Evolutionary conservation across 1,140 invertebrate species (phyloP).

Genomic region (Helicoverpa zea): DNA sequence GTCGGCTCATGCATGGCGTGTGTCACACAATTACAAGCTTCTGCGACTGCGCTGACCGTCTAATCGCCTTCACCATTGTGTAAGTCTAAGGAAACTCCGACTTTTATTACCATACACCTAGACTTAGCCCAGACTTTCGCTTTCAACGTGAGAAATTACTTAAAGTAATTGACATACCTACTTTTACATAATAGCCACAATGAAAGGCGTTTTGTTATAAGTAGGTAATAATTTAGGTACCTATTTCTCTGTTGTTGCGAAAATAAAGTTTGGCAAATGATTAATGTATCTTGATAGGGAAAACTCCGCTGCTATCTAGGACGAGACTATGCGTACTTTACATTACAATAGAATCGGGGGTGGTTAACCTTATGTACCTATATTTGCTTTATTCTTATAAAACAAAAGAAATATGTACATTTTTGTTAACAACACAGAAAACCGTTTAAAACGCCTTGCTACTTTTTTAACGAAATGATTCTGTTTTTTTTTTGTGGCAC

Average conservation of each 20-base stretch:
- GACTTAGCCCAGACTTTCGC: slow-evolving; percentile 20
- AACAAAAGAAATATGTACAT: too few relatives aligned
- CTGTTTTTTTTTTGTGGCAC: too few relatives aligned
- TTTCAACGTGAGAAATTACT: slow-evolving; percentile 8
- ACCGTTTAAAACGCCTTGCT: too few relatives aligned
- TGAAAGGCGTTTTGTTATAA: neutral
- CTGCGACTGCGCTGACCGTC: neutral
- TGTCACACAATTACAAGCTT: neutral
- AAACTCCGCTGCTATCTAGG: too few relatives aligned
- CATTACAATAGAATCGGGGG: too few relatives aligned
- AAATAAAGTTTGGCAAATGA: slow-evolving; percentile 3
- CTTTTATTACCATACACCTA: neutral
- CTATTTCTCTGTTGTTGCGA: neutral
- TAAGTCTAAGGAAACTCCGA: slow-evolving; percentile 13
- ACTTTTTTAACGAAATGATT: too few relatives aligned
- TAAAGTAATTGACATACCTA: neutral
- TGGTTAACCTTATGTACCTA: too few relatives aligned
- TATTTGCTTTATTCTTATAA: too few relatives aligned
- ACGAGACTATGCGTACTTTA: too few relatives aligned
- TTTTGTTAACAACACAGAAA: too few relatives aligned
- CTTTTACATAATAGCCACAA: neutral
- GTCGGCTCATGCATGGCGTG: neutral
- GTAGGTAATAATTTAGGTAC: neutral
- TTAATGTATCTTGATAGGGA: neutral
- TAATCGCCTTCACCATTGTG: slow-evolving; percentile 28